Conservation (phyloP, 1,140 invertebrate genomes). For the Drosophila orena region DNA sequence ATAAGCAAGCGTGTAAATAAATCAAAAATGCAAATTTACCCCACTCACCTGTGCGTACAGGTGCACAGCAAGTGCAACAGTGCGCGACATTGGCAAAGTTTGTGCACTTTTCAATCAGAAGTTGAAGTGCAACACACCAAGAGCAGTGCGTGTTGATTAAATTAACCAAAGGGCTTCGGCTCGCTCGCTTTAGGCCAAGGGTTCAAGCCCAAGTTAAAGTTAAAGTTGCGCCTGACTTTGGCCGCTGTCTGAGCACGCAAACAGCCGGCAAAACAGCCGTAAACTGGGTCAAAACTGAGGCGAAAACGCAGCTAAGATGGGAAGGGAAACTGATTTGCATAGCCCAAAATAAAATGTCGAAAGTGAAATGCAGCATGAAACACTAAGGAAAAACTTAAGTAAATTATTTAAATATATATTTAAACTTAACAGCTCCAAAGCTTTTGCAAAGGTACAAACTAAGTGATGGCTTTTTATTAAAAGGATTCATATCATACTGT, state of each 20-base stretch:
- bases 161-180: constrained; percentile 58
- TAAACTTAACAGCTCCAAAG: too few relatives aligned
- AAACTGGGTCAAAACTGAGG: constrained; percentile 71
- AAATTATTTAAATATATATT: not conserved
- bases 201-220: constrained; percentile 67
- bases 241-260: constrained; percentile 67
- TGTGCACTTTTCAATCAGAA: constrained; percentile 68
- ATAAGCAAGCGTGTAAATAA: constrained; percentile 34
- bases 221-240: constrained; percentile 74
- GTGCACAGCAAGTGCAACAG: constrained; percentile 64
- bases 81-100: constrained; percentile 71
- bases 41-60: constrained; percentile 34
- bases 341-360: constrained; percentile 47
- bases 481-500: too few relatives aligned
- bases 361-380: constrained; percentile 31
- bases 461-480: too few relatives aligned
- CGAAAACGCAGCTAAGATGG: constrained; percentile 56
- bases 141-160: constrained; percentile 79
- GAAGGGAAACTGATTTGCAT: constrained; percentile 56
- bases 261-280: constrained; percentile 52
- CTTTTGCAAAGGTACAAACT: too few relatives aligned
- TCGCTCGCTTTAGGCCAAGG: constrained; percentile 32
- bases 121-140: constrained; percentile 62
- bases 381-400: not conserved
- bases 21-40: constrained; percentile 64